Base-by-base conservation (phyloP, 2,888 invertebrate species). In the Marasmarcha lunaedactyla region DNA sequence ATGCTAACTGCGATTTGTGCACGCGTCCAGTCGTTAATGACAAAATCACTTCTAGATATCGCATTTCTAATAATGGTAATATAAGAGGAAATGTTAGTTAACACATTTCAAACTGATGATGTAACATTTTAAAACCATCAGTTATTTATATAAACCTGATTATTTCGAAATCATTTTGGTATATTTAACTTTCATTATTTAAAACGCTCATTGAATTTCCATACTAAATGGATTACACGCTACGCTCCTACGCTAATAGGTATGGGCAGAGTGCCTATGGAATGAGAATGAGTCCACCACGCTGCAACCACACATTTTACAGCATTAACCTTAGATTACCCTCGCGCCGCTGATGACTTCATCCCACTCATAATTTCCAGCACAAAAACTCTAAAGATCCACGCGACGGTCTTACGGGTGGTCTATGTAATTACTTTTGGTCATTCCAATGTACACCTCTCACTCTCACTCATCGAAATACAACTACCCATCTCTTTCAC, bases 401-500 rank as follows among this genome's bases (percentile, higher is more conserved):
- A 30, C 30, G 11, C 30, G 30, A 30, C 20, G 57, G 63, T 63
- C 68, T 57, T 60, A 56, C 66, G 76, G 76, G 77, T 76, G 77
- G 77, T 73, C 76, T 60, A 55, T 62, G 60, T 73, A 68, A 74
- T 74, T 73, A 73, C 68, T 50, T 47, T 44, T 45, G 49, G 46
- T 50, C 57, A 60, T 66, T 63, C 61, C 56, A 46, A 51, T 46
- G 46, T 51, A 45, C 52, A 44, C 47, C 62, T 61, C 48, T 65
- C 64, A 60, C 64, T 59, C 55, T 67, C 57, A 52, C 55, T 49
- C 30, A 30, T 43, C 42, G 49, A 45, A 4, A 26, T 42, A 12
- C 27, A 26, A 25, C 42, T 38, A 35, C 7, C 20, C 7, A 20
- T 42, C 42, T 37, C 42, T 40, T 37, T 42, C 37, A 10, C 39